Conservation (phyloP, 2,113 vertebrate species). For the Chloropsis cyanopogon region DNA sequence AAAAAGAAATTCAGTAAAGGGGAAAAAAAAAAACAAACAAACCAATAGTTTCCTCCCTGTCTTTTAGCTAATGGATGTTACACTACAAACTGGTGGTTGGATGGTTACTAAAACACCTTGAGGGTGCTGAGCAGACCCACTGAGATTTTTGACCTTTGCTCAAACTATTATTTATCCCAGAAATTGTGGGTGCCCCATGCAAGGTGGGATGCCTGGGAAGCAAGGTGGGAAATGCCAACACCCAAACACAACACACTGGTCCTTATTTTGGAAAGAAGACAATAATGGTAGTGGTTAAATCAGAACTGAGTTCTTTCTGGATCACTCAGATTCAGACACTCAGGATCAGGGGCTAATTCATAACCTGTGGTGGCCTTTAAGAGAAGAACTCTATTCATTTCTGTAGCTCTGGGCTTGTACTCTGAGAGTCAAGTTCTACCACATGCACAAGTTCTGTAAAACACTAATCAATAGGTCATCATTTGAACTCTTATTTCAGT, state of each 20-base stretch:
- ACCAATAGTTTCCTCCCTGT: background rate
- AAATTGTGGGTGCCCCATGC: background rate
- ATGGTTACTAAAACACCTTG: background rate
- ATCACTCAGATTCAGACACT: background rate
- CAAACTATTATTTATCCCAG: background rate
- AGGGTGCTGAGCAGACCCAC: background rate
- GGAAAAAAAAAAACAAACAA: background rate
- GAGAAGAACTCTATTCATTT: background rate
- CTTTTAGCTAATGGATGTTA: background rate
- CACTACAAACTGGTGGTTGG: background rate
- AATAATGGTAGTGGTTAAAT: background rate
- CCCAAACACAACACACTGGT: fast-evolving
- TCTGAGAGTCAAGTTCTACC: background rate
- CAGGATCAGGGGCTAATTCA: background rate
- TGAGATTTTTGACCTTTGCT: background rate
- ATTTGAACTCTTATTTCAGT: background rate
- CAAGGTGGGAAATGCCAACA: background rate
- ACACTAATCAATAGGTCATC: background rate
- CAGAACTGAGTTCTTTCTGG: background rate
- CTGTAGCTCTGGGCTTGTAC: background rate
- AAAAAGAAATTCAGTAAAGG: background rate
- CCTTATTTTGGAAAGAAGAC: background rate
- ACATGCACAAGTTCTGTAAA: background rate
- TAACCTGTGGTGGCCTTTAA: background rate
- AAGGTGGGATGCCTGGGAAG: background rate